Evolutionary conservation across 2,888 invertebrate genomes (phyloP), one percentile per base, ranked within the genome.

Genomic region (Phyllotreta striolata): DNA sequence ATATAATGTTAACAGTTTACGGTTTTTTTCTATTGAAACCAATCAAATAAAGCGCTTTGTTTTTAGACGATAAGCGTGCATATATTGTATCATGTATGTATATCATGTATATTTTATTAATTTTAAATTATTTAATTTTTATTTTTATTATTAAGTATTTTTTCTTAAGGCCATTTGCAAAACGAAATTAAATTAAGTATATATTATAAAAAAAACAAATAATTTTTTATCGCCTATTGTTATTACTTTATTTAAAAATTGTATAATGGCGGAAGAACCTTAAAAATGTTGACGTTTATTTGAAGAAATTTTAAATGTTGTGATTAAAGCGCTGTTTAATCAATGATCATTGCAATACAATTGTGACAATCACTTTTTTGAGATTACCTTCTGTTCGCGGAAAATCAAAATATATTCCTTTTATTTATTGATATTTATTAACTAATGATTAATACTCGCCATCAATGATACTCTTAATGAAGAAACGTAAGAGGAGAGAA

Each of bases 21-120:
- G 24, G 24, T 24, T 24, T 24, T n/a, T 24, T 24, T 24, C 24
- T 24, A 72, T 49, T 35, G 34, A 12, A 49, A 14, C 12, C 66
- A 72, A 74, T 77, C 67, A 67, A 67, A 49, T 10, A 3, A 49
- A n/a, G 6, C 49, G n/a, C 35, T 37, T 37, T 49, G 49, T 72
- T 73, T 71, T 64, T 74, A 73, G 72, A 62, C 43, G 44, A 61
- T 77, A 78, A 76, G 77, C 75, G 74, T 78, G 78, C 74, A 78
- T 74, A 77, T 75, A 70, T 55, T 67, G 74, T 75, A 76, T 72
- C 70, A 73, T 75, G 72, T 76, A 78, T 79, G 78, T 79, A 79
- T 79, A 79, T 79, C 77, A 76, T 81, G 79, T 81, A 80, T 78
- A 81, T 80, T 80, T 80, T 79, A 80, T 79, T 77, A 76, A 77